Evolutionary conservation across 2,888 invertebrate species (phyloP), one percentile per base, ranked within the genome.

Genomic region (Stictocephala bisonia): DNA sequence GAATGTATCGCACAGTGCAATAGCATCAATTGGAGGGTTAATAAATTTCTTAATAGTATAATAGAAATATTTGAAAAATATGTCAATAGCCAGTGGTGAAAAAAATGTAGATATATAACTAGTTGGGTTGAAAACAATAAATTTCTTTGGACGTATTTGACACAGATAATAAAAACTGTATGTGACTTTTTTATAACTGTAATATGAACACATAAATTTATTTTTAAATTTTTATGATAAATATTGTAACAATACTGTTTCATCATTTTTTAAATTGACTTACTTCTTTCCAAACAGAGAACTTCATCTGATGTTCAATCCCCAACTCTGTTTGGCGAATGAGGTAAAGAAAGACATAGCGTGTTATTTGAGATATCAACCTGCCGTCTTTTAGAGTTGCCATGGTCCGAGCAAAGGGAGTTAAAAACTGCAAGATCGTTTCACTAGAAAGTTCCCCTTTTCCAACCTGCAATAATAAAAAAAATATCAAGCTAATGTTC

Each of bases 251-350:
- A 35, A 9, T 35, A 11, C 35, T 35, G 11, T 35, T 9, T 35
- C 35, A 11, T 35, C 7, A 35, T 6, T 35, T 9, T 35, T 9
- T 35, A 35, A 11, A 11, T 11, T 35, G 9, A 56, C 35, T 35
- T 80, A 91, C 91, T 82, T 83, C 79, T 82, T 87, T 87, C 93
- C 93, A 93, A 3, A 91, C 92, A 29, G 86, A 81, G 71, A 91
- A 90, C 81, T 85, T 90, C 53, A 88, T 90, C 75, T 86, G 83
- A 81, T 90, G 90, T 78, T 91, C 90, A 13, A 91, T 83, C 0
- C 90, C 92, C 67, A 87, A 81, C 77, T 90, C 88, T 40, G 91
- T 91, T 84, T 95, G 94, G 13, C 89, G 85, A 71, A 95, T 86
- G 72, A 95, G 85, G 81, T 91, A 88, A 22, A 89, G 87, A 78